Percentiles rank a stretch among this genome's conserved stretches.
Conservation (phyloP, 2,888 invertebrate species). For the Pammene aurita region DNA sequence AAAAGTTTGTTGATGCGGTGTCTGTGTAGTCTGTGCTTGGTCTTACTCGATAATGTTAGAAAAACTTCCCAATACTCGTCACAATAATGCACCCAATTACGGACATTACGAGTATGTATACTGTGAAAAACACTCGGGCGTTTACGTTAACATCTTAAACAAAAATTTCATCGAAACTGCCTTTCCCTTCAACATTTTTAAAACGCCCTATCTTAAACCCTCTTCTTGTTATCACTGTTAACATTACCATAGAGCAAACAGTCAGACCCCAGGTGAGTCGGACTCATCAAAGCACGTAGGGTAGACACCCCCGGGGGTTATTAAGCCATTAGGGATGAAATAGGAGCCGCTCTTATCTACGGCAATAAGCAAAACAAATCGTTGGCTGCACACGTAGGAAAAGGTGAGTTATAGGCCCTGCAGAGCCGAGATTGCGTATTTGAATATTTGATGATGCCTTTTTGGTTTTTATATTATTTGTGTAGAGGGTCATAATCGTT, state of each 20-base stretch:
- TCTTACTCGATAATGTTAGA: no score
- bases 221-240: slow-evolving; percentile 8
- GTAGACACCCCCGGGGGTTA: slow-evolving; percentile 60
- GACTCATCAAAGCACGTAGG: slow-evolving; percentile 36
- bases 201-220: slow-evolving; percentile 1
- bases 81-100: no score
- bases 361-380: slow-evolving; percentile 71
- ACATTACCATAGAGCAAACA: slow-evolving; percentile 24
- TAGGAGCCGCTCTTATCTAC: slow-evolving; percentile 66
- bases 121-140: no score
- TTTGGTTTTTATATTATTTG: slow-evolving; percentile 19
- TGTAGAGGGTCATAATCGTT: not conserved
- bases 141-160: no score
- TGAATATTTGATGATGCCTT: slow-evolving; percentile 20
- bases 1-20: no score
- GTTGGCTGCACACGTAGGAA: slow-evolving; percentile 46
- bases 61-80: no score
- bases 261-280: slow-evolving; percentile 38
- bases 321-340: slow-evolving; percentile 74
- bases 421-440: slow-evolving; percentile 27
- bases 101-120: no score
- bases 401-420: slow-evolving; percentile 33
- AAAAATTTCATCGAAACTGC: no score
- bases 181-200: no score
- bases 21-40: no score